phyloP scores from a whole-genome alignment of 2,797 vertebrate genomes.

The Cyclopterus lumpus region DNA sequence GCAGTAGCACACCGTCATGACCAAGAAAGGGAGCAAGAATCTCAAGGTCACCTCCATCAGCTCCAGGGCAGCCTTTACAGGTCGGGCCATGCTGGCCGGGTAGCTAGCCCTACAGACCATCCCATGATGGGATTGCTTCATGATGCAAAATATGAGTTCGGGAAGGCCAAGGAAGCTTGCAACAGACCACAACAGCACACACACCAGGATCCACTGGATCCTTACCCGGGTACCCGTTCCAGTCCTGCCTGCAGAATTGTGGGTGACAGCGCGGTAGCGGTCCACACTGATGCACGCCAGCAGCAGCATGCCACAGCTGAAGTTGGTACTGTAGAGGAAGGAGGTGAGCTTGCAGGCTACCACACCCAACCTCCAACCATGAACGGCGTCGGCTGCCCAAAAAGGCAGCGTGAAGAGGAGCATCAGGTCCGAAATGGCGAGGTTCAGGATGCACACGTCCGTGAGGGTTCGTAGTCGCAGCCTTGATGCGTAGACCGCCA shows the following conservation, averaged over 20 bases:
- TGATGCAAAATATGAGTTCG: conserved; percentile 88
- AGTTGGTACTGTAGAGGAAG: conserved; percentile 92
- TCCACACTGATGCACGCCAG: conserved; percentile 95
- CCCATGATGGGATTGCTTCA: conserved; percentile 76
- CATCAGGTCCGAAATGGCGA: conserved; percentile 91
- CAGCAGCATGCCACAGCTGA: conserved; percentile 94
- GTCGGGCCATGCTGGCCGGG: conserved; percentile 77
- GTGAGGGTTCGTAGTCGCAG: conserved; percentile 90
- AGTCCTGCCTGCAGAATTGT: conserved; percentile 19
- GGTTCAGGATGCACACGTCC: conserved; percentile 91
- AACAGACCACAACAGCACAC: conserved; percentile 82
- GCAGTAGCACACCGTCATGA: conserved; percentile 91
- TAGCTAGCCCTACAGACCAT: conserved; percentile 85
- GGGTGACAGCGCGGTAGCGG: conserved; percentile 83
- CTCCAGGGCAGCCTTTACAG: conserved; percentile 87
- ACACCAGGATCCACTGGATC: conserved; percentile 73
- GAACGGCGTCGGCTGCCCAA: conserved; percentile 90
- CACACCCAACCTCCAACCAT: conserved; percentile 89
- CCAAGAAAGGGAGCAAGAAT: conserved; percentile 89
- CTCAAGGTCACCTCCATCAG: conserved; percentile 89
- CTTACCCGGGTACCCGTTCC: conserved; percentile 29
- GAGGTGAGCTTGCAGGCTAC: conserved; percentile 89
- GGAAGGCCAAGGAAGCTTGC: conserved; percentile 89
- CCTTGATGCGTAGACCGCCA: conserved; percentile 88
- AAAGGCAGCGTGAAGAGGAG: conserved; percentile 93